These are phyloP conservation scores for Galemys pyrenaicus DNA, from an alignment of 2,113 vertebrate species.

Conservation along the genomic window DNA sequence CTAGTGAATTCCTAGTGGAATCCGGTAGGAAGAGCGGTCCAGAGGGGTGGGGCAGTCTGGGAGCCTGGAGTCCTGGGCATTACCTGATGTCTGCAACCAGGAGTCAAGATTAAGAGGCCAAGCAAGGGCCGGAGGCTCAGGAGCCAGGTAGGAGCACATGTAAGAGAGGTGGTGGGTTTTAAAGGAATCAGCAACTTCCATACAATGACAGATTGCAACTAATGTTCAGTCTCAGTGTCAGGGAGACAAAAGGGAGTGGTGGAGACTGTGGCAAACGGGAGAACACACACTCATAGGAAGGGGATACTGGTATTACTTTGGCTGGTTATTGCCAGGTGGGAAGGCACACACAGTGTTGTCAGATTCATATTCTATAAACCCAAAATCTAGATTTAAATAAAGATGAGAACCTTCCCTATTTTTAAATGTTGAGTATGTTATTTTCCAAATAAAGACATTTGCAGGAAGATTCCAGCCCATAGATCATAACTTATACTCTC, in stretches of 20 bases:
- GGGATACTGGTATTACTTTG: fast-evolving
- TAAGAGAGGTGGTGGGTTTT: background rate
- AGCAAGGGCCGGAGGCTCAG: background rate
- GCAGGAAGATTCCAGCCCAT: background rate
- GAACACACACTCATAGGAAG: fast-evolving
- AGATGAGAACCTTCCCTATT: background rate
- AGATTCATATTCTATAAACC: background rate
- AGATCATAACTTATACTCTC: background rate
- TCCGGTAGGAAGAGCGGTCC: background rate
- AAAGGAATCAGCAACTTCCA: background rate
- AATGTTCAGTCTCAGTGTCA: background rate
- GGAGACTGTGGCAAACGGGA: background rate
- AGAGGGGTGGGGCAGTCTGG: background rate
- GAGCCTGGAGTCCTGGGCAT: background rate
- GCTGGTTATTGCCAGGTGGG: background rate
- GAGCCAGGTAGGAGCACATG: background rate
- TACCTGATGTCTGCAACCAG: background rate
- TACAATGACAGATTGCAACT: background rate
- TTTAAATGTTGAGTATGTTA: background rate
- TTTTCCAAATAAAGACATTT: background rate
- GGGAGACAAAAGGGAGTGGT: background rate
- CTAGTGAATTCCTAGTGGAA: background rate
- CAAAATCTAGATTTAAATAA: background rate
- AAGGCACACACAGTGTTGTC: background rate
- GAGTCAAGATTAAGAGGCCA: background rate